Conservation (phyloP, 2,113 vertebrate species). For the Epinephelus cyanopodus region DNA sequence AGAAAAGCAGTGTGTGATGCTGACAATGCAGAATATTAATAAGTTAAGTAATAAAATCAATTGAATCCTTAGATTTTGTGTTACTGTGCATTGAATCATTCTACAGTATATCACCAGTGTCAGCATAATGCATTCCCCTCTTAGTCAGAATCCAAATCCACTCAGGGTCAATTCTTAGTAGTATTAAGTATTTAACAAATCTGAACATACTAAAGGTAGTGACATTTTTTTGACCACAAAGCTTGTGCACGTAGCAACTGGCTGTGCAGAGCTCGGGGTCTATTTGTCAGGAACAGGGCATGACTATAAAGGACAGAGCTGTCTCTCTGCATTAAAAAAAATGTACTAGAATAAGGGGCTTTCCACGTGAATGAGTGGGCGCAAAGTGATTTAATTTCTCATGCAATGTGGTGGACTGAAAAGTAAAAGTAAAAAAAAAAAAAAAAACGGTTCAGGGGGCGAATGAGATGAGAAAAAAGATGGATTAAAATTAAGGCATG, state of each 20-base stretch:
- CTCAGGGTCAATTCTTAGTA: conserved; percentile 41
- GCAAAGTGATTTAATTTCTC: conserved; percentile 75
- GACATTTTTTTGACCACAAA: conserved; percentile 46
- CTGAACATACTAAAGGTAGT: conserved; percentile 38
- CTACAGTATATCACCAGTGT: conserved; percentile 65
- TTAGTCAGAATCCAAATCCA: conserved; percentile 59
- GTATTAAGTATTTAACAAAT: conserved; percentile 35
- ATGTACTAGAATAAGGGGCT: conserved; percentile 61
- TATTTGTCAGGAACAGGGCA: conserved; percentile 61
- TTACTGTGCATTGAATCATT: conserved; percentile 73
- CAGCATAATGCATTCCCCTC: conserved; percentile 59
- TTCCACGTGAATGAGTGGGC: conserved; percentile 74
- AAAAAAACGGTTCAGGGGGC: conserved; percentile 28
- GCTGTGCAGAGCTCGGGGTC: conserved; percentile 36
- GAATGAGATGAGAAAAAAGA: conserved; percentile 15
- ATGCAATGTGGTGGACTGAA: conserved; percentile 58
- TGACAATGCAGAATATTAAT: conserved; percentile 74
- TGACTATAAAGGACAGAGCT: conserved; percentile 74
- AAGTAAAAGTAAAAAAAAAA: background rate
- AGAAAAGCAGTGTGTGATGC: conserved; percentile 63
- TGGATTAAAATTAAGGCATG: conserved; percentile 51
- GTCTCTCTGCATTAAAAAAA: conserved; percentile 79
- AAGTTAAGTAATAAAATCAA: conserved; percentile 78
- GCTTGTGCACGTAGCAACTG: conserved; percentile 46
- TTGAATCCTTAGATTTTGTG: conserved; percentile 70